Percentiles rank a stretch among this genome's conserved stretches.
phyloP scores from a whole-genome alignment of 92 coral and sea anemone genomes.

The Epizoanthus rinbou region DNA sequence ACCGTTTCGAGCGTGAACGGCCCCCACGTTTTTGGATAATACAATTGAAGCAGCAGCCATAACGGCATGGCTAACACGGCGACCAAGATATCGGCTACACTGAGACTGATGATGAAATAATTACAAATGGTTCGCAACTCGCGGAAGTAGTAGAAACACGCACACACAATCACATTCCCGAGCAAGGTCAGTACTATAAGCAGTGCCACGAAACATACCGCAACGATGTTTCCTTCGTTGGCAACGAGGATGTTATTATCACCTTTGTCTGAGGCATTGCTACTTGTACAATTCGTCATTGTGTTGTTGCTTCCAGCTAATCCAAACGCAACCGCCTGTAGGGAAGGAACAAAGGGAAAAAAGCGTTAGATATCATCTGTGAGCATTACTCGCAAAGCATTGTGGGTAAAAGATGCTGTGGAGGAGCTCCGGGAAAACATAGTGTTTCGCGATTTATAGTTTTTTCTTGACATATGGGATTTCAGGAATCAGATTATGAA shows the following conservation, averaged over 20 bases:
- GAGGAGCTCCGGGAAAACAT: no score
- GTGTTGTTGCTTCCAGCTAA: neutral
- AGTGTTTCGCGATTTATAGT: no score
- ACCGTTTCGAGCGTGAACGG: constrained; percentile 50
- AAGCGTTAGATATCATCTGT: no score
- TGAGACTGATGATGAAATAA: constrained; percentile 91
- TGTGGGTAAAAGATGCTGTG: no score
- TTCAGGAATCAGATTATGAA: no score
- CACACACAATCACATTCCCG: constrained; percentile 83
- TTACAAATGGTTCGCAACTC: constrained; percentile 88
- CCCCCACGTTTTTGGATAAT: constrained; percentile 43
- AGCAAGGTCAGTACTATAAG: constrained; percentile 73
- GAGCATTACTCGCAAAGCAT: no score
- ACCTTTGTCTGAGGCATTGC: neutral
- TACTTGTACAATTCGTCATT: neutral
- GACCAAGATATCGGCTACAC: constrained; percentile 84
- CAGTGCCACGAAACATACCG: constrained; percentile 78
- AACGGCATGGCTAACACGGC: constrained; percentile 94
- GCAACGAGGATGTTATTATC: constrained; percentile 9
- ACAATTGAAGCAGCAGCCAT: constrained; percentile 77
- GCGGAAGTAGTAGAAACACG: constrained; percentile 78
- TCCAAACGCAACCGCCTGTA: neutral
- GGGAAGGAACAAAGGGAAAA: neutral
- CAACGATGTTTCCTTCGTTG: constrained; percentile 68
- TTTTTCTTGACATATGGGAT: no score